Conservation (phyloP, 2,888 invertebrate genomes). For the Xestoiulus laeticollis region DNA sequence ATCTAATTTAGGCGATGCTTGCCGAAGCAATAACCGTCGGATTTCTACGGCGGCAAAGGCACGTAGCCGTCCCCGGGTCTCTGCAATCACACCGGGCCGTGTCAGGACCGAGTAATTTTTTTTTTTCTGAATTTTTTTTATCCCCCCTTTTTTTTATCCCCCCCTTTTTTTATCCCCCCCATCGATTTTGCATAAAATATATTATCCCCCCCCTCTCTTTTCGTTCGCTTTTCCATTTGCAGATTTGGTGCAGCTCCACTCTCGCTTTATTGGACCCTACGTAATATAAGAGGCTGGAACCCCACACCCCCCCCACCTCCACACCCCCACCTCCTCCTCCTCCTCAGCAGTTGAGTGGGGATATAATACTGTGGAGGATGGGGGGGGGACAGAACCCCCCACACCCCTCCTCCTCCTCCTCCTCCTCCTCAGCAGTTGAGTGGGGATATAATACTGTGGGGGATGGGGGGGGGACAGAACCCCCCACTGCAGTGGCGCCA, state of each 20-base stretch:
- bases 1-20: conserved; percentile 19
- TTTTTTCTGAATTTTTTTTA: conserved; percentile 7
- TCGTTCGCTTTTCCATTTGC: conserved; percentile 26
- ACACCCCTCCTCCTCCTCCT: too few relatives aligned
- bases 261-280: not conserved
- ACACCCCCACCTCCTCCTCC: not conserved
- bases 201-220: not conserved
- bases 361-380: not conserved
- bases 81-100: conserved; percentile 6
- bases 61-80: not conserved
- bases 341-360: not conserved
- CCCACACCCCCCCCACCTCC: not conserved
- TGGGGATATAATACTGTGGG: not conserved
- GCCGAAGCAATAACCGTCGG: conserved; percentile 17
- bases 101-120: conserved; percentile 13
- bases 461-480: not conserved
- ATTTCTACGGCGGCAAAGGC: conserved; percentile 2
- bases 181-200: conserved; percentile 16
- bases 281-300: conserved; percentile 18
- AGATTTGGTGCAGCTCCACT: not conserved
- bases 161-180: not conserved
- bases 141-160: not conserved
- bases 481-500: not conserved
- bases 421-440: too few relatives aligned
- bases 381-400: not conserved